Evolutionary conservation across 2,888 invertebrate species (phyloP).

Genomic region (Ormyrus labotus): DNA sequence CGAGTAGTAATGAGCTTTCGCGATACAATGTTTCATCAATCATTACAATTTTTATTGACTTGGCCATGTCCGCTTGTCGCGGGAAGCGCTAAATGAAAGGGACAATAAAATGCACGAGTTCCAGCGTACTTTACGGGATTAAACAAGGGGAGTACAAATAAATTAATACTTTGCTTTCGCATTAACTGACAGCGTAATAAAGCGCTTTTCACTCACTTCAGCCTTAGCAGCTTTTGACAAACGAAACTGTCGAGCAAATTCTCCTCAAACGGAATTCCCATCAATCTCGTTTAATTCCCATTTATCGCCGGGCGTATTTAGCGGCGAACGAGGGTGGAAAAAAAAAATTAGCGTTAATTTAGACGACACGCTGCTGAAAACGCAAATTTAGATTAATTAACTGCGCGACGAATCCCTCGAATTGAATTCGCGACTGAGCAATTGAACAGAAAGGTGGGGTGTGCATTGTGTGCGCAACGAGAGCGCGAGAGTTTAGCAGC

Average conservation of each 20-base stretch:
- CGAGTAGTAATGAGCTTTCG: too few relatives aligned
- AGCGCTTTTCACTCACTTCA: too few relatives aligned
- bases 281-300: conserved; percentile 25
- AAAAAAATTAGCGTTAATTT: conserved; percentile 30
- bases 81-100: too few relatives aligned
- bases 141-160: too few relatives aligned
- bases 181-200: too few relatives aligned
- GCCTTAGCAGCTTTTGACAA: neutral
- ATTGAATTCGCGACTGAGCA: conserved; percentile 20
- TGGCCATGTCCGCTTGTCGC: too few relatives aligned
- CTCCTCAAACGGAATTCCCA: neutral
- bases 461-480: neutral
- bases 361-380: conserved; percentile 53
- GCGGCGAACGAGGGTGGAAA: neutral
- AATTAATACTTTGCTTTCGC: too few relatives aligned
- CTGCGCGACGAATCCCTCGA: conserved; percentile 11
- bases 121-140: too few relatives aligned
- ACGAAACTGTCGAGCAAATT: neutral
- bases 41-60: too few relatives aligned
- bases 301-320: neutral
- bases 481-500: conserved; percentile 14
- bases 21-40: too few relatives aligned
- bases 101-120: too few relatives aligned
- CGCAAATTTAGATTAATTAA: conserved; percentile 53
- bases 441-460: neutral